Conservation (phyloP, 2,113 vertebrate species). For the Notarius quadriscutis region DNA sequence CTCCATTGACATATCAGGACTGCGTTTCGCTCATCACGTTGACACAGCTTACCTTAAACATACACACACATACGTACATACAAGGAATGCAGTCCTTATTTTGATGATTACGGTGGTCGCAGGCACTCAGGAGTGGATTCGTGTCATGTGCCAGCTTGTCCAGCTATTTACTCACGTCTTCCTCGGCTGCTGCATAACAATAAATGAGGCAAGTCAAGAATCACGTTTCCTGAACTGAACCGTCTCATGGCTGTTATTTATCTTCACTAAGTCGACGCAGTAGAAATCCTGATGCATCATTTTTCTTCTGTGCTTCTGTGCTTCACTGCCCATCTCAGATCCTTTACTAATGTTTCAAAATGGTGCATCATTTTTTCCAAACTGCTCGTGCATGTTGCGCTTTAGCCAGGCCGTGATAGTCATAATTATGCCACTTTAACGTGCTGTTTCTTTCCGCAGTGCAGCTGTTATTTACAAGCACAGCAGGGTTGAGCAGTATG, state of each 20-base stretch:
- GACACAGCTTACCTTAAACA: not conserved
- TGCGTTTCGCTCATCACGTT: not conserved
- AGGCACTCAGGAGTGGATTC: slow-evolving; percentile 39
- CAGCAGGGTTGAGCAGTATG: slow-evolving; percentile 41
- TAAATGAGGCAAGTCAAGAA: slow-evolving; percentile 5
- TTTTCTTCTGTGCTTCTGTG: not conserved
- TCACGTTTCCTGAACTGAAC: slow-evolving; percentile 20
- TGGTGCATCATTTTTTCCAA: slow-evolving; percentile 17
- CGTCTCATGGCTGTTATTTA: not conserved
- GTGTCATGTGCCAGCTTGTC: slow-evolving; percentile 16
- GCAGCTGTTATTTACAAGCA: slow-evolving; percentile 51
- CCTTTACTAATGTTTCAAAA: not conserved
- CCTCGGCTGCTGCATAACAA: slow-evolving; percentile 1
- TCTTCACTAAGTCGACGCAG: not conserved
- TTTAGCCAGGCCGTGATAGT: slow-evolving; percentile 36
- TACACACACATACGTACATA: not conserved
- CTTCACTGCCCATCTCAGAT: not conserved
- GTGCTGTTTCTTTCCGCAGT: slow-evolving; percentile 36
- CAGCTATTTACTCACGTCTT: not conserved
- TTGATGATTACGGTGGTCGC: slow-evolving; percentile 57
- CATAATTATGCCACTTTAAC: slow-evolving; percentile 35
- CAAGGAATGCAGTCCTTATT: slow-evolving; percentile 34
- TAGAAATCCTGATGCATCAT: not conserved
- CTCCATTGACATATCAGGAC: not conserved
- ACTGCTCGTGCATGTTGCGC: slow-evolving; percentile 5